phyloP scores from a whole-genome alignment of 2,113 vertebrate genomes.

The Tetrao urogallus region DNA sequence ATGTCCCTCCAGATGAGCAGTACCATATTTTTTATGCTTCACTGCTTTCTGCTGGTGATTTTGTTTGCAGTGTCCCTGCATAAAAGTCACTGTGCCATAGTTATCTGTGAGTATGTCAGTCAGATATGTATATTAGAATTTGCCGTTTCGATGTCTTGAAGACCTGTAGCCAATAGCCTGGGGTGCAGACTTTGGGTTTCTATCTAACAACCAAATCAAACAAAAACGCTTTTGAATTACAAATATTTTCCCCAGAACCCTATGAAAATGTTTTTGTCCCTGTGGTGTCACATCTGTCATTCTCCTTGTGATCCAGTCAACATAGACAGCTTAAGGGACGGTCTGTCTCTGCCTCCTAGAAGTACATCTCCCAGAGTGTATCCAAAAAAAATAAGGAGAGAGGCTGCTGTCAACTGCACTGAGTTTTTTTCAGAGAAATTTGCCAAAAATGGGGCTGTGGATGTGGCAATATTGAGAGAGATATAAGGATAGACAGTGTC shows the following conservation, averaged over 20 bases:
- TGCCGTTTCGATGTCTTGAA: background rate
- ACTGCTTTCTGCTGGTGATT: background rate
- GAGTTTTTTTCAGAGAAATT: background rate
- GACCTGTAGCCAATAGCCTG: background rate
- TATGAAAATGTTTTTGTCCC: background rate
- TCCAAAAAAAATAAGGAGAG: background rate
- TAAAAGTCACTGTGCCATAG: background rate
- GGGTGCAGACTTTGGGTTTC: background rate
- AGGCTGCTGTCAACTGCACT: background rate
- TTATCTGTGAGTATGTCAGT: background rate
- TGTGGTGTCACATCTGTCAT: background rate
- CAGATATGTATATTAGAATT: background rate
- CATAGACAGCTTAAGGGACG: constrained; percentile 17
- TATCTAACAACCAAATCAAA: background rate
- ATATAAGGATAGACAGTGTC: background rate
- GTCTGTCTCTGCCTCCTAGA: background rate
- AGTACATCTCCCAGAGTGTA: background rate
- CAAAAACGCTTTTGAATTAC: background rate
- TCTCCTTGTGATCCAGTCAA: background rate
- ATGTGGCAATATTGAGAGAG: background rate
- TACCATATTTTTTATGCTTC: background rate
- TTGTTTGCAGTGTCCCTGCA: background rate
- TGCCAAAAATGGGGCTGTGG: background rate
- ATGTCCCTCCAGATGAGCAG: background rate
- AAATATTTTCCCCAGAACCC: background rate